phyloP scores from a whole-genome alignment of 2,888 invertebrate species.

The Ophion ellenae region DNA sequence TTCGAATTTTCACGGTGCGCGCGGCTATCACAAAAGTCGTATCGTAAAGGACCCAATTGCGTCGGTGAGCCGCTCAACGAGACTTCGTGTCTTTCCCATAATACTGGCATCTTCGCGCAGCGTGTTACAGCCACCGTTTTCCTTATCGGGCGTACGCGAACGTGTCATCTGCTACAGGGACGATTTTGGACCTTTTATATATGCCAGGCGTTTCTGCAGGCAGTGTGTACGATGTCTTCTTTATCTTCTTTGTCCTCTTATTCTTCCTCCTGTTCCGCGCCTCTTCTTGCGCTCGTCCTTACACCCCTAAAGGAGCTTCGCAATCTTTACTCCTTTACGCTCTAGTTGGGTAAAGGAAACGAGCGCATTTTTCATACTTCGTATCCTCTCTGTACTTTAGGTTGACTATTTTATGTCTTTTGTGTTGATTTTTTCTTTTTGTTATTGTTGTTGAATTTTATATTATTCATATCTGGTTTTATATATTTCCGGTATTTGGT shows the following conservation, averaged over 20 bases:
- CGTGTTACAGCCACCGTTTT: constrained; percentile 80
- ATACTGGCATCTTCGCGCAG: constrained; percentile 82
- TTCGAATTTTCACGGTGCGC: constrained; percentile 45
- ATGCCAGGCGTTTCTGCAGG: constrained; percentile 40
- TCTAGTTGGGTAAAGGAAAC: not conserved
- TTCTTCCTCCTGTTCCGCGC: constrained; percentile 1
- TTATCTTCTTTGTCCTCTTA: constrained; percentile 15
- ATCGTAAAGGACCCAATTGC: constrained; percentile 81
- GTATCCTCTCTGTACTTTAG: too few relatives aligned
- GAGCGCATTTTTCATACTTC: not conserved
- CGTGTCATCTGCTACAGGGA: constrained; percentile 82
- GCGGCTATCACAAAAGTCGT: constrained; percentile 74
- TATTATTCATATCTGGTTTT: too few relatives aligned
- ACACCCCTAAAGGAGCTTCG: not conserved
- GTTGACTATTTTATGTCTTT: too few relatives aligned
- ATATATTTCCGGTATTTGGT: too few relatives aligned
- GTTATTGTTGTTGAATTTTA: too few relatives aligned
- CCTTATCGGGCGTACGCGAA: constrained; percentile 80
- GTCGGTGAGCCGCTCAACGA: constrained; percentile 65
- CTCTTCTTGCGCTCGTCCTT: not conserved
- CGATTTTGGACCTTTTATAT: constrained; percentile 58
- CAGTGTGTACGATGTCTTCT: constrained; percentile 13
- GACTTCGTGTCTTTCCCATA: constrained; percentile 78
- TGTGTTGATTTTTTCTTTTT: too few relatives aligned
- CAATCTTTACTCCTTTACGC: not conserved